Evolutionary conservation across 2,797 vertebrate genomes (phyloP), one percentile per base, ranked within the genome.

Genomic region (Dromococcyx pavoninus): DNA sequence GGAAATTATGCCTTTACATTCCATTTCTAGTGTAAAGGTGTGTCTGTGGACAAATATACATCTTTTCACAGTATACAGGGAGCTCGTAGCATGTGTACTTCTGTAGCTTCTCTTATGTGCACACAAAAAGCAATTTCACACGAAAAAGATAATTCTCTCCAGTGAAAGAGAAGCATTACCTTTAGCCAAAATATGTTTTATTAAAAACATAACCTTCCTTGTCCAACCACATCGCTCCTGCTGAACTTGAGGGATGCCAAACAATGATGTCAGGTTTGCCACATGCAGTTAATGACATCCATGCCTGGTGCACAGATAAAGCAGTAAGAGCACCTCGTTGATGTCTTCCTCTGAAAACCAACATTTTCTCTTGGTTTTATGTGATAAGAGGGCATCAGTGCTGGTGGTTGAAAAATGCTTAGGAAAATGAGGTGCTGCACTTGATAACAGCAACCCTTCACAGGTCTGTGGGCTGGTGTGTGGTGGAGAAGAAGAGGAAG

Each of bases 121-220:
- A 48, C 48, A 39, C 25, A 44, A 77, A 93, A 76, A 86, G 10
- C 89, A 92, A 51, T 64, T 90, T 76, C 89, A 67, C 48, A 6
- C 39, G 35, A 81, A 93, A 75, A 65, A 66, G 85, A 35, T 95
- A 65, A 88, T 71, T 53, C 82, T 90, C 88, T 88, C 60, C 37
- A n/a, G 89, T 67, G 79, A 76, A 76, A 27, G 89, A 70, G 33
- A 50, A 78, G 73, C 73, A 11, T 33, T 70, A 72, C 76, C 76
- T 64, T 27, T 60, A 78, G 58, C 79, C 88, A 95, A 91, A 96
- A 79, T 53, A 81, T 28, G 56, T 78, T 93, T 92, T 93, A 91
- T 95, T 94, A 79, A 88, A 84, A 93, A 1, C 85, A 92, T 88
- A 82, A 46, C 84, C 73, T 86, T 88, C 86, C 62, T 76, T 91